Evolutionary conservation across 2,797 vertebrate genomes (phyloP), one percentile per base, ranked within the genome.

Genomic region (Alectoris magna): DNA sequence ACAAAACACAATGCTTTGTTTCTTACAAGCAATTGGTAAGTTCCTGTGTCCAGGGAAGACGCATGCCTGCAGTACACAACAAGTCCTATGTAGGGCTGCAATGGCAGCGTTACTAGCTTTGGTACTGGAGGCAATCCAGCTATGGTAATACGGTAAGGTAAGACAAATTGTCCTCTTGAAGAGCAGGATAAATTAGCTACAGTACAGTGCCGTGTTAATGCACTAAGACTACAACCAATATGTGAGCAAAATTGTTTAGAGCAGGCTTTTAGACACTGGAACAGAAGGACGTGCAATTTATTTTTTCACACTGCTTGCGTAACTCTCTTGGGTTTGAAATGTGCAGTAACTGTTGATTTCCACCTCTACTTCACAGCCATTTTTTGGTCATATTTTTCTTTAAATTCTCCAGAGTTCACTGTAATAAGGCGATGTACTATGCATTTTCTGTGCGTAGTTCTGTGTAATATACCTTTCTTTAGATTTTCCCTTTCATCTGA

Each of bases 231-330:
- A 49, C 23, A 94, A 90, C 11, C 51, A 84, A 49, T 27, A 70
- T 12, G 29, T 26, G 7, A 74, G 39, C 38, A 87, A 94, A 85
- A 75, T 23, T 70, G 26, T 71, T 84, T 53, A 75, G 43, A 90
- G 86, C 17, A 84, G 81, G 71, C 38, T 84, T 93, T 85, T 59
- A 90, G 55, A 73, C n/a, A 36, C 48, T 56, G 43, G 19, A 89
- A 79, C 24, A 4, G 6, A 93, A 92, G 38, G 56, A 73, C 1
- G 0, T 23, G 27, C 43, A 75, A 63, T 88, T 83, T 75, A 39
- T 49, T 83, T 87, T 94, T 91, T 74, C 70, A 86, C 31, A 76
- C 70, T 17, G 24, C 27, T 81, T 89, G 43, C 34, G 4, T 70
- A 91, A 73, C 4, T 62, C 31, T 43, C n/a, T 63, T 39, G 39